Evolutionary conservation across 2,888 invertebrate species (phyloP).

Genomic region (Scaptodrosophila latifasciaeformis): DNA sequence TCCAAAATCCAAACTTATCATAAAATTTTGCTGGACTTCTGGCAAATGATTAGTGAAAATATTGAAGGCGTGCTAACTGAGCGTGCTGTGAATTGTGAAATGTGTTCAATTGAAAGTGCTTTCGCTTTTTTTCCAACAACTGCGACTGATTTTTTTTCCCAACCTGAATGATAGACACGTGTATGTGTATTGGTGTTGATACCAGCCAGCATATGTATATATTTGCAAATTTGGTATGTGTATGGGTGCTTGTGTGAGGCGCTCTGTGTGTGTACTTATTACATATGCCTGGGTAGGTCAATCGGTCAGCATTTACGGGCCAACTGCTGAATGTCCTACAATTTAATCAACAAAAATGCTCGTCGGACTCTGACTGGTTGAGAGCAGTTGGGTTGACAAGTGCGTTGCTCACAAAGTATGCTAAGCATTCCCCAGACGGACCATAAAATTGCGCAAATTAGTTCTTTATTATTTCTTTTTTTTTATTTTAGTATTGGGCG

Average conservation of each 20-base stretch:
- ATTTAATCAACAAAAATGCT: constrained; percentile 16
- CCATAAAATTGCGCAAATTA: constrained; percentile 45
- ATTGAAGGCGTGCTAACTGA: no score
- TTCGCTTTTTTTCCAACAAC: constrained; percentile 45
- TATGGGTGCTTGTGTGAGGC: constrained; percentile 21
- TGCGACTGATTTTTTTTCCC: constrained; percentile 55
- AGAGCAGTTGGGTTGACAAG: not conserved
- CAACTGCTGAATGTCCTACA: constrained; percentile 4
- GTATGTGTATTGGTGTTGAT: constrained; percentile 21
- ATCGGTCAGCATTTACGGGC: constrained; percentile 52
- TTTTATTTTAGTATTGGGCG: no score
- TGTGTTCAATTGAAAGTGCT: constrained; percentile 22
- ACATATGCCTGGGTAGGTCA: constrained; percentile 66
- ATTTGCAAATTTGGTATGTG: constrained; percentile 23
- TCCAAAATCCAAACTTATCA: no score
- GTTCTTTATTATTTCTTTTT: constrained; percentile 25
- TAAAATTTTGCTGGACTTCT: no score
- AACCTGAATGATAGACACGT: constrained; percentile 5
- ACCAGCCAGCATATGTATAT: no score
- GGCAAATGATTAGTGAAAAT: not conserved
- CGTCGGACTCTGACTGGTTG: not conserved
- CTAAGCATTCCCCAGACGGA: constrained; percentile 41
- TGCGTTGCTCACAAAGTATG: constrained; percentile 34
- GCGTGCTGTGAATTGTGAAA: no score
- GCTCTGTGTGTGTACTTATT: constrained; percentile 35